Evolutionary conservation across 2,797 vertebrate species (phyloP), one percentile per base, ranked within the genome.

Genomic region (Macropodus opercularis): DNA sequence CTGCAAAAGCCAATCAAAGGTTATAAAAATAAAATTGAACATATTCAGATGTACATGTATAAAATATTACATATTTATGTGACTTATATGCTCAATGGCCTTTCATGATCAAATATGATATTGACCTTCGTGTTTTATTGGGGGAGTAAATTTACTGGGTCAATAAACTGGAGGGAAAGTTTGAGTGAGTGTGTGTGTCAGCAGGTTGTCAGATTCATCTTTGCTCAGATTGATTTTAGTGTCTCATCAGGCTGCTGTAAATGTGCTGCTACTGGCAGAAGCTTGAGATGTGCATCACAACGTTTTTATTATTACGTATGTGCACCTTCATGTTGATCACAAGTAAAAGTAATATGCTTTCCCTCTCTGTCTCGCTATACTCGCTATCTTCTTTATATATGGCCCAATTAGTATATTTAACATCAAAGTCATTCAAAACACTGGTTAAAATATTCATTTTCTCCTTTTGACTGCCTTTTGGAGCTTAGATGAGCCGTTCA

Each of bases 181-280:
- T 29, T n/a, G n/a, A 21, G 41, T 21, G 31, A 18, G 22, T 40
- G 24, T 41, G 46, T 18, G 19, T 21, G 21, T 56, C 23, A 60
- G 49, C 44, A 63, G 51, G 2, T 17, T 38, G 43, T 23, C 15
- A 23, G 55, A 38, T 54, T 73, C 63, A 66, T 57, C 58, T 75
- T 75, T 75, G n/a, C 54, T 69, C 64, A 13, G 41, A 73, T 58
- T 71, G 78, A 75, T 80, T 77, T 76, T 46, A 58, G 52, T 6
- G 10, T 60, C 69, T 74, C 55, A 63, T 74, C 32, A 69, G 12
- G 12, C 29, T 10, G 54, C 34, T 71, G 59, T 66, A 43, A 55
- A 71, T 68, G 27, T 61, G 69, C 46, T 5, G 11, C 53, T 62
- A 38, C 38, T 47, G 53, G 39, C 57, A 70, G 44, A n/a, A 48